A percentile compares a stretch with the other conserved stretches of the same genome.
Conservation (phyloP, 2,888 invertebrate species). For the Lasioglossum figueresi region DNA sequence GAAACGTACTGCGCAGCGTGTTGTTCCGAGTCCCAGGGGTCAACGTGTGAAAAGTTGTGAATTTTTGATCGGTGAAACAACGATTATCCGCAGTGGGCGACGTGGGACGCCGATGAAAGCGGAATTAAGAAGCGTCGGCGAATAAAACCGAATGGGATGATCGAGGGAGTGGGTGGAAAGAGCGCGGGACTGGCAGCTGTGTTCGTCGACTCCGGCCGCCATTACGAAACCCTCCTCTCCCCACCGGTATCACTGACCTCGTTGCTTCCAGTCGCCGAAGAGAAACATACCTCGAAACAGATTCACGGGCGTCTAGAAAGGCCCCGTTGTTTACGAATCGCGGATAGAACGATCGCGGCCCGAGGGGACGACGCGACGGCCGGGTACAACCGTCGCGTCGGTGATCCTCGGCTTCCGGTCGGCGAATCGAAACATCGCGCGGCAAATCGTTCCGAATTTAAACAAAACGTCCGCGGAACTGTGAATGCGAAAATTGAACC, state of each 20-base stretch:
- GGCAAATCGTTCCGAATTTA: neutral
- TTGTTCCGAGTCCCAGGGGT: neutral
- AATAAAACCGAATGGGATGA: conserved; percentile 43
- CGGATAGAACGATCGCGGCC: neutral
- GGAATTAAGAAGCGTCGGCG: conserved; percentile 38
- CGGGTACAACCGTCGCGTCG: neutral
- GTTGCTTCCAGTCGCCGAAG: conserved; percentile 41
- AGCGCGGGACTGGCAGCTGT: conserved; percentile 66
- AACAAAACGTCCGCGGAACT: neutral
- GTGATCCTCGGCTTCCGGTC: neutral
- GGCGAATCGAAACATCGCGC: neutral
- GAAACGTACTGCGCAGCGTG: neutral
- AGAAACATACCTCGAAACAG: conserved; percentile 25
- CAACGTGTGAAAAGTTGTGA: neutral
- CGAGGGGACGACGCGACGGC: neutral
- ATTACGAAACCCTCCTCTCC: conserved; percentile 72
- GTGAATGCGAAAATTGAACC: neutral
- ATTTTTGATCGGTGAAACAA: neutral
- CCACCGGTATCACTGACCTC: conserved; percentile 74
- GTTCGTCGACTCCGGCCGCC: conserved; percentile 63
- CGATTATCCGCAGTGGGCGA: neutral
- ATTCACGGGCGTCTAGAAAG: conserved; percentile 18
- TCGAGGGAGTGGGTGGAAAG: conserved; percentile 47
- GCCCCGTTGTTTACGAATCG: conserved; percentile 20
- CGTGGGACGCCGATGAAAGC: neutral